phyloP scores from a whole-genome alignment of 2,888 invertebrate species.

The Ennomos quercinarius region DNA sequence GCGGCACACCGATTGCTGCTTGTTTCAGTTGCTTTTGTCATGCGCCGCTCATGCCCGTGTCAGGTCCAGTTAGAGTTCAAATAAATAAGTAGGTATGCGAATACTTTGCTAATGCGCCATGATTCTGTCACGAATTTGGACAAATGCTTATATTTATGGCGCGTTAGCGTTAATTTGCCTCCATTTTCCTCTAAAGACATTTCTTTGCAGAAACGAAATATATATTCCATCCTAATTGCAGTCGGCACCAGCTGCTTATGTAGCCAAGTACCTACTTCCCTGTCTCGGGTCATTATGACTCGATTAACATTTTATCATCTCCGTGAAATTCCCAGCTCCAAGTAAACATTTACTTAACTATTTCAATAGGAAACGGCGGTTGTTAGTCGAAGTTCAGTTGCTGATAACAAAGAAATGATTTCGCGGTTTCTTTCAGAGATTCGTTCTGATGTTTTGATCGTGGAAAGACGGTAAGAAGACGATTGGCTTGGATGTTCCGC shows the following conservation, averaged over 20 bases:
- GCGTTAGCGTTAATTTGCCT: constrained; percentile 28
- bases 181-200: constrained; percentile 22
- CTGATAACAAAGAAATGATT: constrained; percentile 47
- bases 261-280: neutral
- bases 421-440: constrained; percentile 45
- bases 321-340: constrained; percentile 46
- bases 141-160: constrained; percentile 31
- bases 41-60: constrained; percentile 1
- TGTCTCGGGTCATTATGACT: constrained; percentile 31
- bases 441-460: constrained; percentile 48
- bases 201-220: constrained; percentile 23
- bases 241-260: neutral
- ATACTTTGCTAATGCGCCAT: constrained; percentile 28
- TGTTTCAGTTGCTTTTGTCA: constrained; percentile 25
- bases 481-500: too few relatives aligned
- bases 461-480: constrained; percentile 21
- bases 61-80: constrained; percentile 35
- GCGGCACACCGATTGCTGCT: constrained; percentile 37
- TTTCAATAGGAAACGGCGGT: constrained; percentile 40
- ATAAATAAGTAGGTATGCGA: constrained; percentile 25
- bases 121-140: constrained; percentile 33
- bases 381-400: constrained; percentile 43
- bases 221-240: constrained; percentile 24
- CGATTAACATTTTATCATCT: constrained; percentile 42
- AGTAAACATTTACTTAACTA: constrained; percentile 26